These are phyloP conservation scores for Anodontia alba DNA, from an alignment of 2,888 invertebrate genomes.

Conservation along the genomic window DNA sequence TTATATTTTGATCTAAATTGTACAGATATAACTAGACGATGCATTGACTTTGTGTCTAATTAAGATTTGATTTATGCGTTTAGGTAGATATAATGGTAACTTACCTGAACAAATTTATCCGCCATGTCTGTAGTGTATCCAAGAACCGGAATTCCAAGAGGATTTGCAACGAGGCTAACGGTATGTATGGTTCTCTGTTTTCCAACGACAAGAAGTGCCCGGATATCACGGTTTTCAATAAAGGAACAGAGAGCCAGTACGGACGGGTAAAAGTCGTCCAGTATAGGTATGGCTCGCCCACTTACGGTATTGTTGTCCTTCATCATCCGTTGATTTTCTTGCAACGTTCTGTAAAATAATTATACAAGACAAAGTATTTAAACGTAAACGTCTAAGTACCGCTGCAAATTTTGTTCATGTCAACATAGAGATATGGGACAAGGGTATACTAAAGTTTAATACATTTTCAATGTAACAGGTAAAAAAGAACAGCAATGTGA, in stretches of 20 bases:
- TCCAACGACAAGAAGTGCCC: conserved; percentile 74
- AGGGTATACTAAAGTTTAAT: too few species aligned
- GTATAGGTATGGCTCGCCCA: conserved; percentile 58
- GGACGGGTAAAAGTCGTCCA: conserved; percentile 62
- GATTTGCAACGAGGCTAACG: conserved; percentile 69
- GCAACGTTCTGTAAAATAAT: conserved; percentile 42
- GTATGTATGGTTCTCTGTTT: conserved; percentile 70
- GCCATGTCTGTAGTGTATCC: conserved; percentile 71
- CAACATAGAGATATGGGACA: too few species aligned
- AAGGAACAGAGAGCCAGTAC: conserved; percentile 67
- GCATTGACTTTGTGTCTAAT: too few species aligned
- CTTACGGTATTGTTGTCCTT: conserved; percentile 58
- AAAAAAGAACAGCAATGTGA: too few species aligned
- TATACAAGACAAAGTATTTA: too few species aligned
- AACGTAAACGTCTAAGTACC: too few species aligned
- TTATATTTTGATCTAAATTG: too few species aligned
- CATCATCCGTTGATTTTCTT: conserved; percentile 52
- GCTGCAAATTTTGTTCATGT: too few species aligned
- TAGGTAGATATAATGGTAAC: too few species aligned
- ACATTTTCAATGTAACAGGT: too few species aligned
- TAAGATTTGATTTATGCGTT: too few species aligned
- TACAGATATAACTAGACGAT: too few species aligned
- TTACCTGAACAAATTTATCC: conserved; percentile 70
- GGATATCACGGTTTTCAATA: conserved; percentile 62
- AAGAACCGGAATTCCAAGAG: conserved; percentile 75